phyloP scores from a whole-genome alignment of 2,888 invertebrate genomes.

The Ariolimax columbianus region DNA sequence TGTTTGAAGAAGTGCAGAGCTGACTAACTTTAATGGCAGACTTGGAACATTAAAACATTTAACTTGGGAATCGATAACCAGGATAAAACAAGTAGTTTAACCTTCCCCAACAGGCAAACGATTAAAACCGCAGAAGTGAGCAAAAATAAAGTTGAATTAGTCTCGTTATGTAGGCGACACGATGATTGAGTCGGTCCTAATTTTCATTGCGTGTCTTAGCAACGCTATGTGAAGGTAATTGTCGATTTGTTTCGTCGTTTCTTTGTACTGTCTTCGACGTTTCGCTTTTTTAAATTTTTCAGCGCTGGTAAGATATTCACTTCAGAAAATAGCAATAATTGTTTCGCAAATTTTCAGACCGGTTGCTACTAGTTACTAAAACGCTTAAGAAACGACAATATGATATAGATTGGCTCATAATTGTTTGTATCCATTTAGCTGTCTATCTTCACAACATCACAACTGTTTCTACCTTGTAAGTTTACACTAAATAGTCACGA shows the following conservation, averaged over 20 bases:
- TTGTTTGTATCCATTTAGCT: too few species aligned
- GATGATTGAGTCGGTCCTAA: not conserved
- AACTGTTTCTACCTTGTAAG: too few species aligned
- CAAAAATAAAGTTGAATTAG: not conserved
- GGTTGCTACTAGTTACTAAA: not conserved
- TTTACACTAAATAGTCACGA: too few species aligned
- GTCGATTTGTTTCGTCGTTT: not conserved
- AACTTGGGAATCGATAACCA: not conserved
- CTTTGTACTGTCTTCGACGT: not conserved
- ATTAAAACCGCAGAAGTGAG: conserved; percentile 6
- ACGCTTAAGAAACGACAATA: not conserved
- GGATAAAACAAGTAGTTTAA: conserved; percentile 13
- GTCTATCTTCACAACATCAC: too few species aligned
- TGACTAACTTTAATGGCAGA: not conserved
- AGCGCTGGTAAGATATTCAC: not conserved
- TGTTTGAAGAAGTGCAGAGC: not conserved
- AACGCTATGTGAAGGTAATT: not conserved
- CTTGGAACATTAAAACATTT: not conserved
- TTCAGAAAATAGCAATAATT: not conserved
- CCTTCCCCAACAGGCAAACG: conserved; percentile 1
- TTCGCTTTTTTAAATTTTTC: not conserved
- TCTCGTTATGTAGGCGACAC: not conserved
- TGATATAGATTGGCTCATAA: not conserved
- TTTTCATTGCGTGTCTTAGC: not conserved
- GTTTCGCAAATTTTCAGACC: not conserved